These are phyloP conservation scores for Bombus confusus DNA, from an alignment of 1,140 invertebrate genomes.

Conservation along the genomic window DNA sequence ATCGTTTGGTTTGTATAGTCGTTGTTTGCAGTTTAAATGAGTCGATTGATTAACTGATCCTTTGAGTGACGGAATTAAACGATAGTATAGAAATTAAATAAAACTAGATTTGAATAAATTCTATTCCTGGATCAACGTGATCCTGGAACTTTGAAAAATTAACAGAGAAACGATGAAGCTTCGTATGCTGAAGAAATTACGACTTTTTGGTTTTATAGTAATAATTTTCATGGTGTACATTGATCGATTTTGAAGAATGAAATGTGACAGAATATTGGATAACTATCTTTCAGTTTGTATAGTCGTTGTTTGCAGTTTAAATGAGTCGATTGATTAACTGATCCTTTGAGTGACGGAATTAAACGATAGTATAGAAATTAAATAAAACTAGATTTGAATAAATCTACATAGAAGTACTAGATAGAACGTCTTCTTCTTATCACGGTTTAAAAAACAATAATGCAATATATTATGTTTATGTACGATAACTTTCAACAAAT, in stretches of 20 bases:
- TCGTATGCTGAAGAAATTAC: background rate
- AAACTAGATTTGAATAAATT: no score
- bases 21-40: no score
- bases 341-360: background rate
- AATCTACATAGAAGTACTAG: background rate
- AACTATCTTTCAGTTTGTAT: background rate
- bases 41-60: background rate
- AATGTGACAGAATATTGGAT: background rate
- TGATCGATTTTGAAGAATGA: background rate
- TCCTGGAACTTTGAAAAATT: background rate
- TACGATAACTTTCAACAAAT: no score
- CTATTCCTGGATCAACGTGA: background rate
- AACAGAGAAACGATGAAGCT: background rate
- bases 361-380: background rate
- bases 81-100: background rate
- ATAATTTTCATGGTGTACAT: background rate
- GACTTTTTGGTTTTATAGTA: no score
- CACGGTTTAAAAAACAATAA: background rate
- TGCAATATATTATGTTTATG: no score
- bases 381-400: background rate
- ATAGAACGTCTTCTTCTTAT: background rate
- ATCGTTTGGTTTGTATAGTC: background rate
- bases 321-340: background rate
- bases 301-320: no score
- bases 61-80: background rate